Evolutionary conservation across 2,888 invertebrate species (phyloP).

Genomic region (Eupsilia transversa): DNA sequence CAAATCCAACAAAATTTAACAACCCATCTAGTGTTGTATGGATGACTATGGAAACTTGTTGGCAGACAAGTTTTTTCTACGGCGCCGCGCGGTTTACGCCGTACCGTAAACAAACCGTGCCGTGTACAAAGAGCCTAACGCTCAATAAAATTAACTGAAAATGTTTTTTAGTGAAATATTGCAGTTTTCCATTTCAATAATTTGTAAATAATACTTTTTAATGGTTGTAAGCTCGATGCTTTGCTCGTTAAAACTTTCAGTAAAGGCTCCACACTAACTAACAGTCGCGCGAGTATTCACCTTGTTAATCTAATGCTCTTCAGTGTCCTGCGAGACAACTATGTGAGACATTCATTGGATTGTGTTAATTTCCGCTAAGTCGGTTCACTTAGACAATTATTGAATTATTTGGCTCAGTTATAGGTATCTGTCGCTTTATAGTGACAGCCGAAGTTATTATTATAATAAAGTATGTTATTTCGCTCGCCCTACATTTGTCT

Average conservation of each 20-base stretch:
- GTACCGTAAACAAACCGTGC: too few species aligned
- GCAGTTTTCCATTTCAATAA: conserved; percentile 50
- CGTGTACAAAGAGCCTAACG: too few species aligned
- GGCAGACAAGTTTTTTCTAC: too few species aligned
- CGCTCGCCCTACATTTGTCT: too few species aligned
- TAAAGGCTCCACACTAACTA: conserved; percentile 42
- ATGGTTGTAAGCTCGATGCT: conserved; percentile 35
- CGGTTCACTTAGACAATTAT: conserved; percentile 64
- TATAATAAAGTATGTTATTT: not conserved
- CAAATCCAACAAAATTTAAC: too few species aligned
- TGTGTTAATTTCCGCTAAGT: conserved; percentile 73
- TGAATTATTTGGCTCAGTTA: conserved; percentile 63
- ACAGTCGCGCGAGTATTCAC: conserved; percentile 70
- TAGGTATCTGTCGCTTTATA: conserved; percentile 28
- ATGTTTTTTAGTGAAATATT: conserved; percentile 22
- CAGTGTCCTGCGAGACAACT: conserved; percentile 67
- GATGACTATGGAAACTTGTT: too few species aligned
- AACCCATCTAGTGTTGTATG: too few species aligned
- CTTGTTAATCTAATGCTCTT: conserved; percentile 74
- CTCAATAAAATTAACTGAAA: conserved; percentile 39
- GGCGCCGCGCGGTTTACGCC: too few species aligned
- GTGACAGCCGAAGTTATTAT: conserved; percentile 13
- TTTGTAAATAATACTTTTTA: conserved; percentile 39
- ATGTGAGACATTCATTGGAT: conserved; percentile 77
- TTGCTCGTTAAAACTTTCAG: conserved; percentile 66